Evolutionary conservation across 2,113 vertebrate species (phyloP).

Genomic region (Rhinichthys klamathensis): DNA sequence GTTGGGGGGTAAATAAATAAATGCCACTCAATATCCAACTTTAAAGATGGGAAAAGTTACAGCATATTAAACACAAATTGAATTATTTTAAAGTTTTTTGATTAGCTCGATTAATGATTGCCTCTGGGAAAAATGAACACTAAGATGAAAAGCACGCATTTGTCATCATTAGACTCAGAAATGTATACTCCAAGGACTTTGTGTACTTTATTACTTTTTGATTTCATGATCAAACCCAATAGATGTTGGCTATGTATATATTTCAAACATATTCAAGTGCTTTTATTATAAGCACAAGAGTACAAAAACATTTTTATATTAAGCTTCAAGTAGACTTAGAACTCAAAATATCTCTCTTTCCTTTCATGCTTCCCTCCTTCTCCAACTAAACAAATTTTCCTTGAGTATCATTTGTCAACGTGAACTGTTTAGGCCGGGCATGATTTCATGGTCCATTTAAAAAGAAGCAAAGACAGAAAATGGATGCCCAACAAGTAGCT

Average conservation of each 20-base stretch:
- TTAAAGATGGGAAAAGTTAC: background rate
- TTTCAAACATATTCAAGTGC: background rate
- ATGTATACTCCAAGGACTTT: too few species aligned
- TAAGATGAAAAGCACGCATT: constrained; percentile 6
- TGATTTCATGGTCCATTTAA: constrained; percentile 59
- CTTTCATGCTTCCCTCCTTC: background rate
- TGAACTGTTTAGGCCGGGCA: constrained; percentile 18
- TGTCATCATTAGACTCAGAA: background rate
- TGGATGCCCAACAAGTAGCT: constrained; percentile 3
- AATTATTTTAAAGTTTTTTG: background rate
- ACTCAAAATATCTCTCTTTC: background rate
- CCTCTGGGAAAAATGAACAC: constrained; percentile 11
- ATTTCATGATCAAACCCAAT: background rate
- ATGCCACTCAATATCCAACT: background rate
- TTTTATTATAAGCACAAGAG: background rate
- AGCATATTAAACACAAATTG: constrained; percentile 4
- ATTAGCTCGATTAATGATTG: background rate
- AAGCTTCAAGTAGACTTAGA: background rate
- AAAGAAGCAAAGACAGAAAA: constrained; percentile 51
- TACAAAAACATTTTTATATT: background rate
- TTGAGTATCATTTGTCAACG: constrained; percentile 34
- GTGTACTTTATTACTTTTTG: background rate
- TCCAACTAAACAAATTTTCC: constrained; percentile 19
- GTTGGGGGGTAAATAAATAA: background rate
- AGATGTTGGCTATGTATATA: background rate